A percentile compares a stretch with the other conserved stretches of the same genome.
phyloP scores from a whole-genome alignment of 1,140 invertebrate genomes.

The Globodera ellingtonae region DNA sequence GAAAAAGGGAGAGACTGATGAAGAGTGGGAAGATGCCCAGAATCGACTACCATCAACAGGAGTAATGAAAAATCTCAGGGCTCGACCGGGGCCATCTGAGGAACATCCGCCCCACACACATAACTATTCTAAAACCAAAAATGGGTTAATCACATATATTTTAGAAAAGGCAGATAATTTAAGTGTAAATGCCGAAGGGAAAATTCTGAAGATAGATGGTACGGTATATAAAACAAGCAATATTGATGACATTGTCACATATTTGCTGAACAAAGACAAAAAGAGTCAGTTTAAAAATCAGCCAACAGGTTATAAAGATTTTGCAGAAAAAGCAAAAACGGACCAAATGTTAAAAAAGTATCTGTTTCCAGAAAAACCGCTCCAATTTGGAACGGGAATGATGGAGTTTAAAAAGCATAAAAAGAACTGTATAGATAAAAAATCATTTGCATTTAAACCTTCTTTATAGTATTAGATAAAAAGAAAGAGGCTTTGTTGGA shows the following conservation, averaged over 20 bases:
- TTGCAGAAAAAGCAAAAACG: neutral
- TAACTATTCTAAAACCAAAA: neutral
- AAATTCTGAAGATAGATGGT: neutral
- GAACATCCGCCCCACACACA: neutral
- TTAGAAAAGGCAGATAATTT: neutral
- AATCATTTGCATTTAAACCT: conserved; percentile 17
- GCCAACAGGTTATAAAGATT: neutral
- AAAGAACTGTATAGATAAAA: neutral
- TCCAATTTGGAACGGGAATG: neutral
- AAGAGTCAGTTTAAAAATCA: neutral
- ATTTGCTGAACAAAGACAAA: neutral
- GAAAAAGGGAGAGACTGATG: neutral
- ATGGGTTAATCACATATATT: neutral
- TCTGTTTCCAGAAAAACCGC: neutral
- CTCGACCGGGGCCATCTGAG: neutral
- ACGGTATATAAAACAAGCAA: neutral
- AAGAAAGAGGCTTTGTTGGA: conserved; percentile 14
- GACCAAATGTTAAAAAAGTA: neutral
- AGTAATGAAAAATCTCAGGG: neutral
- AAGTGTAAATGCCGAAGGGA: neutral
- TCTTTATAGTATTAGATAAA: conserved; percentile 16
- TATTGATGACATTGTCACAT: neutral
- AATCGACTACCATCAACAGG: neutral
- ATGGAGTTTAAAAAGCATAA: neutral
- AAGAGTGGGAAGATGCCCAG: neutral